Conservation (phyloP, 2,113 vertebrate genomes). For the Bujurquina vittata region DNA sequence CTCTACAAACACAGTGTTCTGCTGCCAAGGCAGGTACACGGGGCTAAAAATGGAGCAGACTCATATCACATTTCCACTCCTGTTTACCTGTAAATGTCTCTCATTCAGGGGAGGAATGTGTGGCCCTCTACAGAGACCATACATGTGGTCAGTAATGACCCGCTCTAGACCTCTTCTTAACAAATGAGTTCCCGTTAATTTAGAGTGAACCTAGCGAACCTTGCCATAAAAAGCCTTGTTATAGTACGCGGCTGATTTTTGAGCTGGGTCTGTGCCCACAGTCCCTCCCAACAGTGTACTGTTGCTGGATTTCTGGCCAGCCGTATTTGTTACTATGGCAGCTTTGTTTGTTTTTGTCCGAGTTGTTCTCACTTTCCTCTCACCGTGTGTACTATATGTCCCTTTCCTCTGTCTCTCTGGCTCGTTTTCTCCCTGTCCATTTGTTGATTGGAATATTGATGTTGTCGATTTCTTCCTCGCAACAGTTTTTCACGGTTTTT, state of each 20-base stretch:
- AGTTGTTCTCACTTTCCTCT: conserved; percentile 50
- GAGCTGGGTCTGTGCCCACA: conserved; percentile 35
- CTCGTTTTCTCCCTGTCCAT: conserved; percentile 65
- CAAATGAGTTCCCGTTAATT: conserved; percentile 54
- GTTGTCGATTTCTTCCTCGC: conserved; percentile 51
- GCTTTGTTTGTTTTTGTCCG: conserved; percentile 67
- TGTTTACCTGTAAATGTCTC: conserved; percentile 71
- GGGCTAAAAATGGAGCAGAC: conserved; percentile 71
- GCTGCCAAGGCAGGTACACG: conserved; percentile 71
- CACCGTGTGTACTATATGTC: conserved; percentile 35
- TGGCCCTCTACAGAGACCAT: conserved; percentile 55
- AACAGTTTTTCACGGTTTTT: conserved; percentile 57
- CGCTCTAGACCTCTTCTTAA: conserved; percentile 40
- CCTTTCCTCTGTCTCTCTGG: conserved; percentile 37
- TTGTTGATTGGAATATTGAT: conserved; percentile 55
- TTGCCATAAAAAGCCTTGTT: conserved; percentile 64
- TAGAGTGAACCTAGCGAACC: conserved; percentile 51
- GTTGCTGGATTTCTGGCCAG: conserved; percentile 64
- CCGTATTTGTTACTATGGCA: conserved; percentile 73
- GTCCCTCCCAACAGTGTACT: conserved; percentile 60
- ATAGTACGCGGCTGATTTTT: conserved; percentile 39
- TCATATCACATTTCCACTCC: conserved; percentile 54
- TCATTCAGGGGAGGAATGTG: conserved; percentile 64
- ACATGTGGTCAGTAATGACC: conserved; percentile 59
- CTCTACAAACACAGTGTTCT: conserved; percentile 64